Evolutionary conservation across 2,113 vertebrate species (phyloP), one percentile per base, ranked within the genome.

Genomic region (Dipodomys stephensi): DNA sequence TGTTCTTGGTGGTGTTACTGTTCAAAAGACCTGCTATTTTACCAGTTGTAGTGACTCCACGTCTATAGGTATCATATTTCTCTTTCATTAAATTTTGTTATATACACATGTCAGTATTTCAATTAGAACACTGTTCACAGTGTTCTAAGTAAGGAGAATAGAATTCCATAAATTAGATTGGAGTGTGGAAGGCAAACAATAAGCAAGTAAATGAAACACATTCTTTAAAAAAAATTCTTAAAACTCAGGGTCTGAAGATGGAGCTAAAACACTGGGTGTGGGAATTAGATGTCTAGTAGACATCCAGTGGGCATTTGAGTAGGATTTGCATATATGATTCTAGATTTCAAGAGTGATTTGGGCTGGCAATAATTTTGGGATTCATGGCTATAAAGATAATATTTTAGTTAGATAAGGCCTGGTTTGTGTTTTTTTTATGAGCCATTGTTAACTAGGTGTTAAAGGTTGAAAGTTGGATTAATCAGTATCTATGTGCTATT

Each of bases 71-170:
- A 35, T 80, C 46, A 0, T 44, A 49, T 65, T 44, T 69, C 35
- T 49, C 35, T 85, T 71, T 78, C 2, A 23, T 62, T n/a, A 46
- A 39, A 28, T 53, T 77, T 62, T 53, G 49, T 73, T 39, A 27
- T 2, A 0, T 28, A 4, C 5, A 65, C 30, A 22, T 84, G 77
- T 81, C 22, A 67, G 16, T 27, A 23, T 74, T 49, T 67, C 77
- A 44, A 0, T 46, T 69, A 74, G 25, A 72, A 1, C 65, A 6
- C 44, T 60, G 7, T 62, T 6, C 39, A 27, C 4, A 30, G 0
- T 82, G 25, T 71, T 81, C 0, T 64, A 39, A 39, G 5, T 64
- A 39, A 39, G 5, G 39, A 35, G 71, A 62, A 12, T 39, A 49
- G 1, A 9, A 39, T 39, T 39, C 27, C 25, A 16, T 6, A 27